Evolutionary conservation across 1,140 invertebrate species (phyloP).

Genomic region (Sminthurinus signatus): DNA sequence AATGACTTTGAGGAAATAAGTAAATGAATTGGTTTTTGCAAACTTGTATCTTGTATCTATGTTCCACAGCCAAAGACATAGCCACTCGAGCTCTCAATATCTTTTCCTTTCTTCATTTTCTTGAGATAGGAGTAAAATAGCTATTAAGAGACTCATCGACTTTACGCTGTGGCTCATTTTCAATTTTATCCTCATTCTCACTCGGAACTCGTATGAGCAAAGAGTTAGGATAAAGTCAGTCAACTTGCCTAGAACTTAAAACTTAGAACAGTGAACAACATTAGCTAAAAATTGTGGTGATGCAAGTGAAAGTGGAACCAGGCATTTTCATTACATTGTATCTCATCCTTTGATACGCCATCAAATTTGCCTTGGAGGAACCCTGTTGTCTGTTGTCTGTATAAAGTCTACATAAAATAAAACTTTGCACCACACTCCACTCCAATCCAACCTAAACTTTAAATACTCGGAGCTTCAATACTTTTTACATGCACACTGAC

Average conservation of each 20-base stretch:
- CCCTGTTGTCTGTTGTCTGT: too few relatives aligned
- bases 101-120: neutral
- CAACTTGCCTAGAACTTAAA: neutral
- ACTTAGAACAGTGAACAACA: neutral
- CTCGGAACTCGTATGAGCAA: neutral
- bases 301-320: neutral
- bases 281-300: neutral
- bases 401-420: too few relatives aligned
- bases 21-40: conserved; percentile 32
- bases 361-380: too few relatives aligned
- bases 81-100: too few relatives aligned
- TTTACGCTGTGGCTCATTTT: neutral
- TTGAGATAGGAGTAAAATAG: neutral
- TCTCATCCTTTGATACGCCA: neutral
- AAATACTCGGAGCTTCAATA: too few relatives aligned
- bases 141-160: neutral
- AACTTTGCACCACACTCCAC: too few relatives aligned
- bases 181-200: neutral
- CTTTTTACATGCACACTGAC: too few relatives aligned
- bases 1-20: conserved; percentile 27
- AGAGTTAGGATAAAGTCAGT: neutral
- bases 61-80: too few relatives aligned
- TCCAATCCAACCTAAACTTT: too few relatives aligned
- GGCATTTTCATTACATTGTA: neutral
- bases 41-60: conserved; percentile 7